These are phyloP conservation scores for Corythoichthys haematopterus DNA, from an alignment of 2,113 vertebrate species.

Conservation along the genomic window DNA sequence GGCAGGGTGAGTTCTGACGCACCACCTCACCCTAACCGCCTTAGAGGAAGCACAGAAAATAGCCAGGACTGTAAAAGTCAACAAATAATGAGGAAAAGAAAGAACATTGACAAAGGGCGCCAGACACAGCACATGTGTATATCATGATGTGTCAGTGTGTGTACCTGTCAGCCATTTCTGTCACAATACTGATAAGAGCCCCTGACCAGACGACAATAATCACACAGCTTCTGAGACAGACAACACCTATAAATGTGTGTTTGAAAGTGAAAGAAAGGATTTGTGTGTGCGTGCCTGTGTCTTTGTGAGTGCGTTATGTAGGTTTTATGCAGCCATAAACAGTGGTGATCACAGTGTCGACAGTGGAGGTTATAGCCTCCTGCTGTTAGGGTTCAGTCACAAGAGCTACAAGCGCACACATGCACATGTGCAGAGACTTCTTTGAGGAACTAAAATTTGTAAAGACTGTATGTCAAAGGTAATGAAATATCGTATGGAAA, in stretches of 20 bases:
- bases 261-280: constrained; percentile 15
- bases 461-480: background rate
- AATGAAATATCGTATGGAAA: background rate
- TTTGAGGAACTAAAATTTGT: background rate
- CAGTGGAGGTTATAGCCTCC: constrained; percentile 49
- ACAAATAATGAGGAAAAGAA: background rate
- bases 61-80: background rate
- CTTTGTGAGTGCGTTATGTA: constrained; percentile 3
- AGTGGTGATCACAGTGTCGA: constrained; percentile 52
- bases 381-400: constrained; percentile 26
- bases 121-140: constrained; percentile 15
- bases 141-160: constrained; percentile 13
- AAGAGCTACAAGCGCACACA: background rate
- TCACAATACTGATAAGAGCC: constrained; percentile 53
- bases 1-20: constrained; percentile 54
- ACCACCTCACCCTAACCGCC: constrained; percentile 63
- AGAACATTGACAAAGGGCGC: constrained; percentile 10
- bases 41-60: constrained; percentile 65
- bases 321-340: constrained; percentile 60
- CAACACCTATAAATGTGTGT: constrained; percentile 44
- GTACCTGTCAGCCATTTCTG: constrained; percentile 31
- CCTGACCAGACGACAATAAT: constrained; percentile 53
- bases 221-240: constrained; percentile 45
- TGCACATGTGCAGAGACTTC: constrained; percentile 8
- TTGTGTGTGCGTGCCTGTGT: constrained; percentile 11